A percentile compares a stretch with the other conserved stretches of the same genome.
phyloP scores from a whole-genome alignment of 1,140 invertebrate species.

The Bombus pascuorum region DNA sequence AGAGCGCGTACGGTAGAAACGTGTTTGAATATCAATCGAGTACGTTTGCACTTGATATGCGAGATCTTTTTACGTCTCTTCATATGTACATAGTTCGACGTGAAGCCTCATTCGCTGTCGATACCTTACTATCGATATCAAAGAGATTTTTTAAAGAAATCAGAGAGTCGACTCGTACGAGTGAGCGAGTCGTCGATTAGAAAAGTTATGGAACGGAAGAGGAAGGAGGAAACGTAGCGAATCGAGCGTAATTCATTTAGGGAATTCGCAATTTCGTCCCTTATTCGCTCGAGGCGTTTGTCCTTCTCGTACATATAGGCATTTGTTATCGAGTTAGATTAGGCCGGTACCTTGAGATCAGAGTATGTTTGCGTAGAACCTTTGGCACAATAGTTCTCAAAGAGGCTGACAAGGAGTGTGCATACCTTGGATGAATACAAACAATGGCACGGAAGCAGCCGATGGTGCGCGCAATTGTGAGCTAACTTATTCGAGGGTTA shows the following conservation, averaged over 20 bases:
- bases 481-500: constrained; percentile 61
- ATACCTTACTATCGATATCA: neutral
- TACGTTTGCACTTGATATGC: no score
- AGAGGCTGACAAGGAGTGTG: constrained; percentile 60
- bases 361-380: constrained; percentile 61
- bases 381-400: constrained; percentile 59
- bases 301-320: constrained; percentile 11
- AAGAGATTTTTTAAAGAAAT: neutral
- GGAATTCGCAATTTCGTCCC: neutral
- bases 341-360: constrained; percentile 44
- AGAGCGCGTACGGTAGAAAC: no score
- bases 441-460: constrained; percentile 55
- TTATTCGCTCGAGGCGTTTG: constrained; percentile 15
- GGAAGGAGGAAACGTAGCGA: neutral
- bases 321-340: constrained; percentile 58
- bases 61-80: no score
- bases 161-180: neutral
- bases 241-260: constrained; percentile 18
- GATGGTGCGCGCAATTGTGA: constrained; percentile 59
- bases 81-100: no score
- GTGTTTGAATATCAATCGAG: no score
- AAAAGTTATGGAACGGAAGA: neutral
- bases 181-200: neutral
- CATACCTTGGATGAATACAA: constrained; percentile 64
- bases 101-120: neutral